Conservation (phyloP, 2,113 vertebrate species). For the Eudyptes chrysolophus region DNA sequence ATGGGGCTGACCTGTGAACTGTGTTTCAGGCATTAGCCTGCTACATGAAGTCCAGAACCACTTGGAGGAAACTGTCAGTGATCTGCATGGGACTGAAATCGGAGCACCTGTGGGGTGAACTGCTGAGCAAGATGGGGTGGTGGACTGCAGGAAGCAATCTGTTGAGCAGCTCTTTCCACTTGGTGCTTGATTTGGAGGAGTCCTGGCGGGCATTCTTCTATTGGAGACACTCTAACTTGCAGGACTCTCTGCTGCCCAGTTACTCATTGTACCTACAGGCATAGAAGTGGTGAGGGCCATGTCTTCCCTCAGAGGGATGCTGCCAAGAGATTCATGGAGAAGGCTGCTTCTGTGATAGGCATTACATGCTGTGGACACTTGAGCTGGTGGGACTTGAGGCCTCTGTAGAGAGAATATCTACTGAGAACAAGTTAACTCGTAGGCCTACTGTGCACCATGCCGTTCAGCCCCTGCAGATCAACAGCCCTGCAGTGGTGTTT, state of each 20-base stretch:
- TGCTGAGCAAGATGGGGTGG: not conserved
- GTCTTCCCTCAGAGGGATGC: not conserved
- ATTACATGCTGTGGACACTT: not conserved
- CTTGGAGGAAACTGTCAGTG: not conserved
- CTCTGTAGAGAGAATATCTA: not conserved
- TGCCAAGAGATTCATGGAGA: not conserved
- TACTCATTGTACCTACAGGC: not conserved
- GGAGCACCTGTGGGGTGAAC: not conserved
- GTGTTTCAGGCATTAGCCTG: not conserved
- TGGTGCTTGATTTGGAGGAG: not conserved
- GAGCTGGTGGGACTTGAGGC: not conserved
- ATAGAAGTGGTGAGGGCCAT: not conserved
- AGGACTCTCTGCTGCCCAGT: not conserved
- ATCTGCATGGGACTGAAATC: not conserved
- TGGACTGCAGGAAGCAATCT: not conserved
- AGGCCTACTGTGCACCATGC: not conserved
- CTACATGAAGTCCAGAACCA: not conserved
- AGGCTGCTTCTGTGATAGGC: not conserved
- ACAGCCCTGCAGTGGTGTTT: not conserved
- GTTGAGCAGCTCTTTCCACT: not conserved
- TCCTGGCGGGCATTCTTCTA: not conserved
- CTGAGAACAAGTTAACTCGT: not conserved
- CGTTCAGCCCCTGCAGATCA: conserved; percentile 2
- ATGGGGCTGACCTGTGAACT: accelerated
- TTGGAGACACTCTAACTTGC: not conserved